Base-by-base conservation (phyloP, 2,797 vertebrate genomes). In the Heliangelus exortis region DNA sequence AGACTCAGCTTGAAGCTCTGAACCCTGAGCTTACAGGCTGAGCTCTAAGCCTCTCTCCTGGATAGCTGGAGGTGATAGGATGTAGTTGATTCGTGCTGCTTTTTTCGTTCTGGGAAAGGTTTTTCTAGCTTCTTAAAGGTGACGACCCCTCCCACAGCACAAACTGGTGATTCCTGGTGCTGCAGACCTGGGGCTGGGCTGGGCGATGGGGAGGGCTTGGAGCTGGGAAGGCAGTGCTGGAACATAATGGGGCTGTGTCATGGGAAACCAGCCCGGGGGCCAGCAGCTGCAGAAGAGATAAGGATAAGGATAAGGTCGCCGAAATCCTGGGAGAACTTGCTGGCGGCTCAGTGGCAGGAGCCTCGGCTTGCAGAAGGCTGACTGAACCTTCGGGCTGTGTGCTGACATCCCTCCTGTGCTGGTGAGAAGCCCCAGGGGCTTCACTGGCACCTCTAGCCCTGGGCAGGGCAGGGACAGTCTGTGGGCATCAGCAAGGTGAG, bases 291-390 rank as follows among this genome's bases (percentile, higher is more conserved):
- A 31, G 62, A 31, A 19, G 69, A 78, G 89, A 92, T 90, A 90
- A 90, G 78, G 89, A 92, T 90, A 90, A 90, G 66, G 77, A 50
- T 11, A 92, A 93, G 84, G 91, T 92, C 87, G 89, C 58, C 17
- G 25, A 20, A 87, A 66, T 15, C 9, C 5, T 51, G 54, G 77
- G 66, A 94, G 31, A 61, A 25, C 65, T 92, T 4, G 2, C 3
- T 2, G 23, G 73, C 5, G 9, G 62, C 73, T 68, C 5, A 1
- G 66, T 6, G 1, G 73, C 53, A 53, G 78, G 36, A 76, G 19
- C 11, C 11, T 72, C 25, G 20, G 20, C n/a, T 39, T 58, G 61
- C 29, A 63, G 51, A 65, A 72, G 43, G 68, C 53, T 72, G 77
- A 57, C 26, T 1, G 23, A 61, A 34, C 22, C 28, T 50, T 34